phyloP scores from a whole-genome alignment of 2,888 invertebrate genomes.

The Omphaloscelis lunosa region DNA sequence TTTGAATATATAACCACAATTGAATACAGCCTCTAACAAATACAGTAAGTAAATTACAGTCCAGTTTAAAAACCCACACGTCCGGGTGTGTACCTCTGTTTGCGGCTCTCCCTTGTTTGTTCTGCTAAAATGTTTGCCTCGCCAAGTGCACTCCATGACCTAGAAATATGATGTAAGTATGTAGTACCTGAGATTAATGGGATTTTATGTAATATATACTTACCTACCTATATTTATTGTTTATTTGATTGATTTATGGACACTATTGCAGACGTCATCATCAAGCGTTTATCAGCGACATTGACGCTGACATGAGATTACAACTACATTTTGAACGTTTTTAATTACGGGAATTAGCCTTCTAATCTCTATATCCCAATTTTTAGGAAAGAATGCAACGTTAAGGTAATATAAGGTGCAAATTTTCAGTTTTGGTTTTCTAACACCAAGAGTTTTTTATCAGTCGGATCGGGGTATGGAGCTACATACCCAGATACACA shows the following conservation, averaged over 20 bases:
- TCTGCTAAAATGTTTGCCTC: slow-evolving; percentile 86
- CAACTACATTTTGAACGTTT: background rate
- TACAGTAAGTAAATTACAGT: slow-evolving; percentile 56
- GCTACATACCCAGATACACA: too few relatives aligned
- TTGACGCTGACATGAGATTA: background rate
- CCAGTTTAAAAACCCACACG: slow-evolving; percentile 40
- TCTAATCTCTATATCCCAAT: background rate
- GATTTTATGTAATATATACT: slow-evolving; percentile 11
- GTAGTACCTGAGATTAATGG: slow-evolving; percentile 62
- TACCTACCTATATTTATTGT: background rate
- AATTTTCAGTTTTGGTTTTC: background rate
- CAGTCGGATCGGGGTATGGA: background rate
- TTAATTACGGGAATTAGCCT: background rate
- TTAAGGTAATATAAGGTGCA: background rate
- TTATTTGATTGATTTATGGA: background rate
- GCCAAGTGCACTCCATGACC: slow-evolving; percentile 70
- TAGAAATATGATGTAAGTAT: slow-evolving; percentile 50
- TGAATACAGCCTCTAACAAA: slow-evolving; percentile 22
- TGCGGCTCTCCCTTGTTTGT: slow-evolving; percentile 82
- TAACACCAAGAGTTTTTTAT: background rate
- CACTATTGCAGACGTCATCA: background rate
- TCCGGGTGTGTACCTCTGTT: slow-evolving; percentile 68
- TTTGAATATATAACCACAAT: background rate
- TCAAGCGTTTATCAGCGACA: background rate
- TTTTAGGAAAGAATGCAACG: background rate